A percentile compares a stretch with the other conserved stretches of the same genome.
These are phyloP conservation scores for Neocrepidodera transversa DNA, from an alignment of 2,888 invertebrate genomes.

Conservation along the genomic window DNA sequence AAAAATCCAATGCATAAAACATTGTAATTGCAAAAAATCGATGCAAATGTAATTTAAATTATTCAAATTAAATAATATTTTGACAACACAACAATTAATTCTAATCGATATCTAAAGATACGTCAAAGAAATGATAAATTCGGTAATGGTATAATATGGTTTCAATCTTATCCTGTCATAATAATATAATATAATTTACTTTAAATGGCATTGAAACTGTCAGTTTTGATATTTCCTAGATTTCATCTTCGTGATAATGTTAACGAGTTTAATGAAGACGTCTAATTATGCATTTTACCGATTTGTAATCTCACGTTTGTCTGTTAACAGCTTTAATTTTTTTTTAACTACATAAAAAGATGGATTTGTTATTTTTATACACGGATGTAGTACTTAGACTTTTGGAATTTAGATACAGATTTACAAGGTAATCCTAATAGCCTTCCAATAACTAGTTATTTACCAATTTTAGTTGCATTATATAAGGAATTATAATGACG, in stretches of 20 bases:
- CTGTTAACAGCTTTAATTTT: neutral
- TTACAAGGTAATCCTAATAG: too few species aligned
- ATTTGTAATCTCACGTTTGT: neutral
- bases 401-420: too few species aligned
- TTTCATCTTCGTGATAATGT: constrained; percentile 8
- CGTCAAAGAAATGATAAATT: neutral
- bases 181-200: neutral
- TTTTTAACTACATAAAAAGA: neutral
- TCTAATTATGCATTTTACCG: neutral
- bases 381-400: too few species aligned
- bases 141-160: neutral
- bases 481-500: too few species aligned
- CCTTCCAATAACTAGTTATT: too few species aligned
- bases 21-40: neutral
- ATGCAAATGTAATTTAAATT: too few species aligned
- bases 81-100: too few species aligned
- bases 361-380: too few species aligned
- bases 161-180: neutral
- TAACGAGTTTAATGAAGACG: constrained; percentile 16
- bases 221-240: constrained; percentile 3
- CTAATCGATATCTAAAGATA: neutral
- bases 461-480: too few species aligned
- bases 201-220: constrained; percentile 6
- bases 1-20: neutral
- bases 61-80: too few species aligned